Base-by-base conservation (phyloP, 2,888 invertebrate genomes). In the Steinernema carpocapsae region DNA sequence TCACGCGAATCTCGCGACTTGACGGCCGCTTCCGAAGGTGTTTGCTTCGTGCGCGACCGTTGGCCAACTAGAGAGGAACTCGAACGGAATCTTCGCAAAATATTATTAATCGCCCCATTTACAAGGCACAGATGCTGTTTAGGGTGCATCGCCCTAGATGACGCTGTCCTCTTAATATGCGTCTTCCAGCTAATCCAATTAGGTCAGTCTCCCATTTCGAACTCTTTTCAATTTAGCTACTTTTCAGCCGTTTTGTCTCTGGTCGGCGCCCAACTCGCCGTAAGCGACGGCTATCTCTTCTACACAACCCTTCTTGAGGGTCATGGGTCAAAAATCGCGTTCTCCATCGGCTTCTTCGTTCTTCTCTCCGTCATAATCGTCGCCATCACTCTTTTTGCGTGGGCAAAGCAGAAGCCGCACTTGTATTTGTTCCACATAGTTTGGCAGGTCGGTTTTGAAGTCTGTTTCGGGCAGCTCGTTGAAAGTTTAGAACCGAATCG, bases 151-250 rank as follows among this genome's bases (percentile, higher is more conserved):
- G 43, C 70, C 45, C 70, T 70, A 19, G 70, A 43, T 43, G 70
- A 70, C 70, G 70, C 70, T 43, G 70, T 70, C 24, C 70, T 46
- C 43, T 43, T 70, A 7, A 70, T 70, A 43, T 70, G 70, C 46
- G 46, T 43, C 45, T 45, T 70, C 70, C 45, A 70, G 45, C 19
- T 70, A 12, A 45, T 70, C 45, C 43, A 45, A 45, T 24, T 64
- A 64, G 64, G 64, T 17, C 26, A 26, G 26, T 59, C 26, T 22
- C 10, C 14, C 4, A 4, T 24, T 48, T 48, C 3, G 37, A 37
- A 37, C 37, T 10, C 10, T n/a, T n/a, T n/a, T n/a, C n/a, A n/a
- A n/a, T n/a, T n/a, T n/a, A n/a, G n/a, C n/a, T n/a, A n/a, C n/a
- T n/a, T n/a, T n/a, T 70, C 22, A 70, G 70, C 46, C 45, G 26